These are phyloP conservation scores for Dorcus hopei DNA, from an alignment of 2,888 invertebrate species.

Conservation along the genomic window DNA sequence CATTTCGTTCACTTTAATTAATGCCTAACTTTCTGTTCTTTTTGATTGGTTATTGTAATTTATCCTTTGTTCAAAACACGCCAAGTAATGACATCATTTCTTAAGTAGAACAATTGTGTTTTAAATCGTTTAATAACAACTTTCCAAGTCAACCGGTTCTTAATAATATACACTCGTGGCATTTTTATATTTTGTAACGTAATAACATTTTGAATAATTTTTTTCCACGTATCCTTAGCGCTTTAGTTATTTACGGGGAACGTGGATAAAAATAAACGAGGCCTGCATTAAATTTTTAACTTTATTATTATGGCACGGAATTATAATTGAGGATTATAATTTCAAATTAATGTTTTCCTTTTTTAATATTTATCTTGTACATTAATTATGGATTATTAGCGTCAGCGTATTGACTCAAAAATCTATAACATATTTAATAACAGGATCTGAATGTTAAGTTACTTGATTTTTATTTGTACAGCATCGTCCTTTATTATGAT, in stretches of 20 bases:
- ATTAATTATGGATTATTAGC: constrained; percentile 1
- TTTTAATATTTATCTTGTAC: not conserved
- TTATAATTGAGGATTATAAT: constrained; percentile 2
- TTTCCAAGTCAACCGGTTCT: constrained; percentile 42
- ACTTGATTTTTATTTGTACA: too few species aligned
- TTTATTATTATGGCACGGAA: constrained; percentile 1
- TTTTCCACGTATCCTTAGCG: not conserved
- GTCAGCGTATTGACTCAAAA: not conserved
- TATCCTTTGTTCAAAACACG: constrained; percentile 32
- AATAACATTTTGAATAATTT: not conserved
- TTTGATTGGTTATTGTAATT: constrained; percentile 7
- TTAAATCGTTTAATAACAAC: constrained; percentile 45
- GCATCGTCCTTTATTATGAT: too few species aligned
- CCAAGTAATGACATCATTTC: constrained; percentile 42
- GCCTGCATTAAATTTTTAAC: not conserved
- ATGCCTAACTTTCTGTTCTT: not conserved
- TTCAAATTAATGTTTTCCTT: not conserved
- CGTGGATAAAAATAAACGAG: not conserved
- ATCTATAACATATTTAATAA: not conserved
- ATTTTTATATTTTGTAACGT: not conserved
- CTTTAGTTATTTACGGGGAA: not conserved
- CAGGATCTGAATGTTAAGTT: not conserved
- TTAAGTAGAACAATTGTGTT: constrained; percentile 44
- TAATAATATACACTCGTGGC: constrained; percentile 30
- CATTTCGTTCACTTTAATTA: not conserved